Base-by-base conservation (phyloP, 1,140 invertebrate species). In the Asbolus verrucosus region DNA sequence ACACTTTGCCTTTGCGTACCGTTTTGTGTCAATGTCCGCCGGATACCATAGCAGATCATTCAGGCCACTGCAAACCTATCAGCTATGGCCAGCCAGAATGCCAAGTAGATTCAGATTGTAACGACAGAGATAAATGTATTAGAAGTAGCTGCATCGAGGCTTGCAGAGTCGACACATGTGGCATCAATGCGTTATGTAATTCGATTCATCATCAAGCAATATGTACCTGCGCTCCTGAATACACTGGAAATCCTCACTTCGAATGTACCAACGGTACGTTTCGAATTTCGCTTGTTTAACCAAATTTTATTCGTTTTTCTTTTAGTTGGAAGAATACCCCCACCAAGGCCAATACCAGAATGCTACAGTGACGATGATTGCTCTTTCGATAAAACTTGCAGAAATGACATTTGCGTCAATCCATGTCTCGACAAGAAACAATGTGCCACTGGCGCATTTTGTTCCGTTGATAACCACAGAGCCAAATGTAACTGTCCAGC, bases 131-230 rank as follows among this genome's bases (percentile, higher is more conserved):
- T 67, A 88, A 88, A 68, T 96, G 94, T 77, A 81, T 88, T 0
- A 82, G 87, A 31, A 92, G 92, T 69, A 87, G 82, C n/a, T 96
- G 94, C 75, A 80, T 91, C 2, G 89, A 93, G 66, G 92, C 92
- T 9, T 96, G 94, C 77, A 85, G 86, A 36, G 82, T 90, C 8
- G 88, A 92, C 62, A 83, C 86, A 1, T 97, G 94, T 77, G 94
- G 94, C 54, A 82, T 91, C 1, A 96, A 95, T 76, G 94, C 95
- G 2, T 86, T 93, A 70, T 97, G 95, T 74, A 88, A 85, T 76
- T 88, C 92, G 1, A 79, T 85, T 4, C 87, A 89, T 71, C 94
- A 96, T 78, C 86, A 87, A 66, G 90, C 90, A 1, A 85, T 90
- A 9, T 97, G 94, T 77, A 84, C 85, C 6, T 97, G 95, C 81